Base-by-base conservation (phyloP, 1,140 invertebrate genomes). In the Megathymus violae region DNA sequence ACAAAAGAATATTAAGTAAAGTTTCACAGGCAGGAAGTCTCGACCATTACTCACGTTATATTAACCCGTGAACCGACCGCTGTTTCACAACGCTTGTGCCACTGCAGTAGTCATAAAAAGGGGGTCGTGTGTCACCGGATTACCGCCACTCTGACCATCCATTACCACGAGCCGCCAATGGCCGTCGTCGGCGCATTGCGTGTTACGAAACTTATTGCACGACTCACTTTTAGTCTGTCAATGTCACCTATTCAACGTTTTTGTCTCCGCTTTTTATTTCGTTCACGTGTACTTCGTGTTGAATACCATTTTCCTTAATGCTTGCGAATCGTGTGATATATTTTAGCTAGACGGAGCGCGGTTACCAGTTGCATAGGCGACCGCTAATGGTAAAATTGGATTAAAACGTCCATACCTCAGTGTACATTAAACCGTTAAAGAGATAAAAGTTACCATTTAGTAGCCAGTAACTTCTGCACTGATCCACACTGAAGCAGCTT, bases 61-160 rank as follows among this genome's bases (percentile, higher is more conserved):
- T 22, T 22, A 22, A 22, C 19, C 19, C 19, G 19, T 22, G n/a
- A n/a, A n/a, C n/a, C n/a, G 46, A 38, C 16, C 31, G 34, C 50
- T 4, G 50, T 40, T 19, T 51, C 48, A 14, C 51, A 44, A 40
- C 13, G 0, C 22, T 9, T 15, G 44, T 34, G 54, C 44, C 62
- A 17, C 16, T 22, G 50, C 51, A 54, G 51, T 43, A 27, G 51
- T 38, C 51, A 51, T 64, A 62, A 52, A 64, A 64, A 46, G 11
- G 27, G 19, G 51, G 51, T 62, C 47, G 31, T 51, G 44, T 70
- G 63, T 70, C 63, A 63, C 60, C 46, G 47, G 63, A 65, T 64
- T 64, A 60, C 56, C 52, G 62, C 25, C 62, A 10, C 51, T 59
- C 52, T 54, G 38, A 36, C 51, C 51, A 54, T 54, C n/a, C n/a